A percentile compares a stretch with the other conserved stretches of the same genome.
Evolutionary conservation across 2,113 vertebrate genomes (phyloP).

Genomic region (Oncorhynchus clarkii): DNA sequence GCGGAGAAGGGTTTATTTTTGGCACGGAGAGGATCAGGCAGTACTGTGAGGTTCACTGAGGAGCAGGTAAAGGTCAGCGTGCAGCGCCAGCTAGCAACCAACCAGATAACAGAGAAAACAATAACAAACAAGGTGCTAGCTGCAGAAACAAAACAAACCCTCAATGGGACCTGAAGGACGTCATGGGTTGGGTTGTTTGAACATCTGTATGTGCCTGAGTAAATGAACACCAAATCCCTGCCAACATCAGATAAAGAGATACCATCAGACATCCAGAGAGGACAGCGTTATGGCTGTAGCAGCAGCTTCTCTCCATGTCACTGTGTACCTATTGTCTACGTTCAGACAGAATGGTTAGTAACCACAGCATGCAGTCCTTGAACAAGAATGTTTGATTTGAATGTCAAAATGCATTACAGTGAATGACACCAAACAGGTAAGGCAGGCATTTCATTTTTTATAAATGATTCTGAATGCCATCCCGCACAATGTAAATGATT

Average conservation of each 20-base stretch:
- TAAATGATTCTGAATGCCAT: slow-evolving; percentile 40
- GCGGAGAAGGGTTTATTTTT: background rate
- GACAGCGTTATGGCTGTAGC: background rate
- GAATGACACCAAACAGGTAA: slow-evolving; percentile 49
- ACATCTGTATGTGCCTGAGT: slow-evolving; percentile 29
- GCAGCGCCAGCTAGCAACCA: background rate
- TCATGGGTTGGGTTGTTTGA: slow-evolving; percentile 17
- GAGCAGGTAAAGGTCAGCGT: slow-evolving; percentile 22
- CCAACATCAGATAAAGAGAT: slow-evolving; percentile 4
- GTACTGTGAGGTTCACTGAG: slow-evolving; percentile 20
- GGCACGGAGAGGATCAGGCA: slow-evolving; percentile 3
- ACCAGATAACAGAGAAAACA: background rate
- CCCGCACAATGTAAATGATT: slow-evolving; percentile 39
- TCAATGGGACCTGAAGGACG: slow-evolving; percentile 12
- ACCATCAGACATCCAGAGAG: background rate
- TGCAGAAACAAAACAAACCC: slow-evolving; percentile 6
- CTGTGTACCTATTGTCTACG: slow-evolving; percentile 7
- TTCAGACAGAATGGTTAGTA: slow-evolving; percentile 30
- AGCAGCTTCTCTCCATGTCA: background rate
- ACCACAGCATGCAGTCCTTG: slow-evolving; percentile 28
- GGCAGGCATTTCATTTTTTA: slow-evolving; percentile 26
- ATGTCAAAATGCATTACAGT: slow-evolving; percentile 52
- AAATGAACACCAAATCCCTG: slow-evolving; percentile 19
- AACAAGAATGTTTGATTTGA: slow-evolving; percentile 38
- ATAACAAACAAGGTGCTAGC: slow-evolving; percentile 6